phyloP scores from a whole-genome alignment of 2,888 invertebrate genomes.

The Pyrgus malvae region DNA sequence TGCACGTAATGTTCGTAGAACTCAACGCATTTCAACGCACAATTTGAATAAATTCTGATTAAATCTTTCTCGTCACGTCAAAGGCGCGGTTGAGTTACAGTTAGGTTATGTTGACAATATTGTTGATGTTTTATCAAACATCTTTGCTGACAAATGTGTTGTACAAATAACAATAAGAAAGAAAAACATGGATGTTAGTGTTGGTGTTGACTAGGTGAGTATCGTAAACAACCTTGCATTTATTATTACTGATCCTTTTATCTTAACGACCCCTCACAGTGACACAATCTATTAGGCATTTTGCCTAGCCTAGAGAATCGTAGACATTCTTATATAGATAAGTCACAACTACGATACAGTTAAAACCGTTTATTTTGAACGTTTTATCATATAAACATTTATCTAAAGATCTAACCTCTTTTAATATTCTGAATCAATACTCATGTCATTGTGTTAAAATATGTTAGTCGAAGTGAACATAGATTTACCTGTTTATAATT shows the following conservation, averaged over 20 bases:
- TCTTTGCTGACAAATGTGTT: slow-evolving; percentile 10
- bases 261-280: neutral
- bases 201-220: neutral
- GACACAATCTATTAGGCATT: neutral
- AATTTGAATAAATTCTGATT: slow-evolving; percentile 25
- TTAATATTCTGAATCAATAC: no score
- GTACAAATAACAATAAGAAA: slow-evolving; percentile 18
- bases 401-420: no score
- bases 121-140: slow-evolving; percentile 40
- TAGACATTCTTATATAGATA: no score
- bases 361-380: no score
- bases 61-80: slow-evolving; percentile 28
- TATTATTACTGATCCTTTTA: slow-evolving; percentile 7
- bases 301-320: neutral
- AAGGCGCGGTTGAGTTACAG: slow-evolving; percentile 20
- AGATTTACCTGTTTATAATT: no score
- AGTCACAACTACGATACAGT: no score
- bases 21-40: slow-evolving; percentile 14
- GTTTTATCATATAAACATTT: no score
- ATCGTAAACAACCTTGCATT: slow-evolving; percentile 5
- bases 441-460: no score
- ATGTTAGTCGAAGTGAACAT: no score
- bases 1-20: slow-evolving; percentile 25
- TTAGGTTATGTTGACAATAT: slow-evolving; percentile 36
- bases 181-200: slow-evolving; percentile 11